Conservation (phyloP, 2,888 invertebrate genomes). For the Dione juno region DNA sequence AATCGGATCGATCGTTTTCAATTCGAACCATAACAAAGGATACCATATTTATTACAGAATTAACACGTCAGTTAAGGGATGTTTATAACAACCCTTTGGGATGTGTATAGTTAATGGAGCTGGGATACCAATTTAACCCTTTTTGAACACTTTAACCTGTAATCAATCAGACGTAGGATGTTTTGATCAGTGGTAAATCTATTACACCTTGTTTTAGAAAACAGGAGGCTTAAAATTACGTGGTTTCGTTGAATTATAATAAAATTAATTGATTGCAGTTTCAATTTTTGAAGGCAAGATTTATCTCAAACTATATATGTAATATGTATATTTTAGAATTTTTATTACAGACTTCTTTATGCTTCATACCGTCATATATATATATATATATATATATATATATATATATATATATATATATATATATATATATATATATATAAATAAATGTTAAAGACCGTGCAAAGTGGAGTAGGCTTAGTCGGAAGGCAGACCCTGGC, state of each 20-base stretch:
- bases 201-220: slow-evolving; percentile 6
- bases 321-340: too few species aligned
- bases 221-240: background rate
- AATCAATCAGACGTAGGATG: slow-evolving; percentile 66
- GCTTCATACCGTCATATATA: too few species aligned
- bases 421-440: too few species aligned
- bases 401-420: too few species aligned
- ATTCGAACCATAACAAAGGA: slow-evolving; percentile 40
- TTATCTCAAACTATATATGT: too few species aligned
- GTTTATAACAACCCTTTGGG: slow-evolving; percentile 70
- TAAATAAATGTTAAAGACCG: too few species aligned
- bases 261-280: background rate
- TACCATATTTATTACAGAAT: slow-evolving; percentile 67
- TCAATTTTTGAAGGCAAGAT: too few species aligned
- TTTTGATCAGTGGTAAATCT: slow-evolving; percentile 50
- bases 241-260: background rate
- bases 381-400: too few species aligned
- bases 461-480: too few species aligned
- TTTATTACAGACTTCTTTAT: too few species aligned
- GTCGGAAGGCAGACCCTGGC: too few species aligned
- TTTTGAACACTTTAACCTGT: slow-evolving; percentile 58
- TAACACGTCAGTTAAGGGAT: slow-evolving; percentile 72
- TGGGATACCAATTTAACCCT: slow-evolving; percentile 60
- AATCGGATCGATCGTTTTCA: slow-evolving; percentile 32
- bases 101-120: slow-evolving; percentile 50